Conservation (phyloP, 2,113 vertebrate genomes). For the Copsychus sechellarum region DNA sequence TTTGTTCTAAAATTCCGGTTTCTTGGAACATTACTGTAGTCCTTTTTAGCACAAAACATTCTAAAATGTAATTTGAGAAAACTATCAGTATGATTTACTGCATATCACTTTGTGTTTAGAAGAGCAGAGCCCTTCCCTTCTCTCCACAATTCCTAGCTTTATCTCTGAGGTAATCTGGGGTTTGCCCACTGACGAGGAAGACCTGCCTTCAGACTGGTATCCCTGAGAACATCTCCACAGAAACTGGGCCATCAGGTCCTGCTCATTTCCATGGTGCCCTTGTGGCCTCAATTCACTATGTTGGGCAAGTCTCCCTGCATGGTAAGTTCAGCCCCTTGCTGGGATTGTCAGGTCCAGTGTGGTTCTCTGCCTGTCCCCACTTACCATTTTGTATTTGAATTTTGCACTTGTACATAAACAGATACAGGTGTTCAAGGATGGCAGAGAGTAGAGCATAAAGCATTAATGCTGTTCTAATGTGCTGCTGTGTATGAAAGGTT, state of each 20-base stretch:
- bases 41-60: not conserved
- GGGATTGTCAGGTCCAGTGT: not conserved
- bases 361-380: not conserved
- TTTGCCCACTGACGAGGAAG: not conserved
- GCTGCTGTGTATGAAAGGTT: not conserved
- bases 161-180: fast-evolving
- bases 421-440: not conserved
- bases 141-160: fast-evolving
- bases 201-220: not conserved
- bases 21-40: not conserved
- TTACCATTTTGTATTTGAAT: not conserved
- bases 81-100: not conserved
- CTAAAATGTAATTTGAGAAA: not conserved
- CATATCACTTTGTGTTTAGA: not conserved
- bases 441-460: not conserved
- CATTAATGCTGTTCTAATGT: not conserved
- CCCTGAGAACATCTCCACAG: not conserved
- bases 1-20: not conserved
- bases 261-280: fast-evolving
- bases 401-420: not conserved
- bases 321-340: not conserved
- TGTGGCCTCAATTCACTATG: not conserved
- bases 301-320: not conserved
- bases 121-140: not conserved
- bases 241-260: not conserved